phyloP scores from a whole-genome alignment of 2,888 invertebrate species.

The Acheta domesticus region DNA sequence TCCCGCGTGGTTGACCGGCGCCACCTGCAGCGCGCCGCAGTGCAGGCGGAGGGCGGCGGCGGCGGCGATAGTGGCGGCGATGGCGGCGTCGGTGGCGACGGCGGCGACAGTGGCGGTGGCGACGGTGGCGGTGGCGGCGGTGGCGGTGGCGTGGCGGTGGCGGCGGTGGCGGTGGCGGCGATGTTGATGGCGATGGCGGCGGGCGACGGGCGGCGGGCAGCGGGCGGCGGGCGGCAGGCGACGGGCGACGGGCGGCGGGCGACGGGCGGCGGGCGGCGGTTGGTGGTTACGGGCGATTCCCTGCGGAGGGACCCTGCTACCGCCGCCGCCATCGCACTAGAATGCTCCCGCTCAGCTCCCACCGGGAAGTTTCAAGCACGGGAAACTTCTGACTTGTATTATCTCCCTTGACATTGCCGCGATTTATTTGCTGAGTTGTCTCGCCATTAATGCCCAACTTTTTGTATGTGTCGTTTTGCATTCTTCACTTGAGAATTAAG shows the following conservation, averaged over 20 bases:
- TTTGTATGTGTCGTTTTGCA: too few relatives aligned
- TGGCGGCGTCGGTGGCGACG: not conserved
- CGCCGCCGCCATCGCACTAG: too few relatives aligned
- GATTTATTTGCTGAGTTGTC: too few relatives aligned
- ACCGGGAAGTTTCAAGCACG: too few relatives aligned
- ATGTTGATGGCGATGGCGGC: not conserved
- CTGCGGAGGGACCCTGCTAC: too few relatives aligned
- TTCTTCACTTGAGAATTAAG: too few relatives aligned
- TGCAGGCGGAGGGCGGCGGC: not conserved
- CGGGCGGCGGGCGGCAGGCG: not conserved
- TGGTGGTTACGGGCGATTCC: not conserved
- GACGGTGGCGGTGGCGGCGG: not conserved
- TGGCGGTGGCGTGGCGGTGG: not conserved
- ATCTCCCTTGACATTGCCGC: too few relatives aligned
- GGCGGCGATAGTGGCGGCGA: not conserved
- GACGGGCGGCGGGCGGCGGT: not conserved
- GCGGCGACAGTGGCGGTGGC: not conserved
- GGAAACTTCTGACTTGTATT: too few relatives aligned
- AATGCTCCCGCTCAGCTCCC: too few relatives aligned
- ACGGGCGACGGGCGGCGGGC: not conserved
- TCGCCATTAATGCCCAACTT: too few relatives aligned
- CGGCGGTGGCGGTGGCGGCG: not conserved
- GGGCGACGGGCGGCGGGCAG: not conserved
- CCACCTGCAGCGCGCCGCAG: conserved; percentile 1
- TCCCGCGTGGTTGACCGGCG: not conserved